Conservation (phyloP, 2,888 invertebrate genomes). For the Miltochrista miniata region DNA sequence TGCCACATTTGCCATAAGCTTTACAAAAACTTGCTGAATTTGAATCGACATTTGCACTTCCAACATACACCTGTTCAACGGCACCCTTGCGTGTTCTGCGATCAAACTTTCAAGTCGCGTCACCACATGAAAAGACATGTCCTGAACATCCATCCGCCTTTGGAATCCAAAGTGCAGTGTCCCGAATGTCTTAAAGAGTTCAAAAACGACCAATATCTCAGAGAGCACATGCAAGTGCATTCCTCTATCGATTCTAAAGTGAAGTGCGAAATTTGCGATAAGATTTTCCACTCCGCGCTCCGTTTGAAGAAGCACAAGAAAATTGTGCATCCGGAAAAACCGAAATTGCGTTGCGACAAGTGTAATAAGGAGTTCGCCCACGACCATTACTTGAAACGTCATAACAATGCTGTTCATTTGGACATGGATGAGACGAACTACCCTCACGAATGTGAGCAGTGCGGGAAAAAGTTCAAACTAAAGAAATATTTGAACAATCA, state of each 20-base stretch:
- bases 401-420: slow-evolving; percentile 69
- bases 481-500: slow-evolving; percentile 72
- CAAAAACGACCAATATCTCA: slow-evolving; percentile 75
- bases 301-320: slow-evolving; percentile 76
- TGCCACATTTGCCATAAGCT: slow-evolving; percentile 69
- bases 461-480: slow-evolving; percentile 75
- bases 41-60: slow-evolving; percentile 67
- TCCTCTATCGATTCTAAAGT: slow-evolving; percentile 69
- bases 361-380: slow-evolving; percentile 76
- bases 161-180: slow-evolving; percentile 74
- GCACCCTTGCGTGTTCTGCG: slow-evolving; percentile 73
- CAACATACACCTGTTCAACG: slow-evolving; percentile 69
- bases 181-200: slow-evolving; percentile 75
- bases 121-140: slow-evolving; percentile 78
- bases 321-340: slow-evolving; percentile 72
- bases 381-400: slow-evolving; percentile 67
- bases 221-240: slow-evolving; percentile 77
- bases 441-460: slow-evolving; percentile 68
- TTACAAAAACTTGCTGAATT: slow-evolving; percentile 67
- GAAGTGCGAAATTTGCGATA: slow-evolving; percentile 73
- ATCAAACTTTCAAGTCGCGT: slow-evolving; percentile 73
- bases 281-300: slow-evolving; percentile 68
- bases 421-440: slow-evolving; percentile 68
- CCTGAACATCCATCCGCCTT: slow-evolving; percentile 72
- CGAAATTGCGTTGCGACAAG: slow-evolving; percentile 69